Evolutionary conservation across 2,888 invertebrate species (phyloP), one percentile per base, ranked within the genome.

Genomic region (Gandaritis pyraliata): DNA sequence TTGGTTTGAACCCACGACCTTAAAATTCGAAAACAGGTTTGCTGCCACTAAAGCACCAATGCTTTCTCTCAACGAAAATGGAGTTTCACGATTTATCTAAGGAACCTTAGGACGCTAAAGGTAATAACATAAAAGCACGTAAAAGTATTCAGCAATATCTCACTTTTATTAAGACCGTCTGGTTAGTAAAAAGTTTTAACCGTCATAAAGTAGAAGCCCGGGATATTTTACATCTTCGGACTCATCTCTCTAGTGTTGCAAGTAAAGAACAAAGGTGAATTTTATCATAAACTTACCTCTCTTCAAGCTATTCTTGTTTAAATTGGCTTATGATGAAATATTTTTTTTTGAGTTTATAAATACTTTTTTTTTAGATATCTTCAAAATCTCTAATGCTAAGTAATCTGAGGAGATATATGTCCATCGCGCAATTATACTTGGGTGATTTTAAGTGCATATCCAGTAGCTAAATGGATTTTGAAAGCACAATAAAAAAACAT

Each of bases 81-180:
- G n/a, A 29, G 13, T 15, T 48, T 33, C 30, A n/a, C 29, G 4
- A 46, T 29, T n/a, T 23, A 7, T n/a, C 12, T 41, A 13, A 41
- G 12, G 15, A 36, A 16, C n/a, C 47, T 1, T 29, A 55, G 12
- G 16, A 36, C 46, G 18, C 48, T 46, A n/a, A 38, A 46, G 45
- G 61, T 48, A 52, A 61, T 53, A 58, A 50, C 39, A 50, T 62
- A 49, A 57, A 53, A 43, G 43, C 43, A 58, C 47, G 46, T 51
- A 43, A 58, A 33, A 58, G 46, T 58, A 58, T 54, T 46, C 54
- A 45, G 46, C 50, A 51, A 55, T 55, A 58, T 51, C 47, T 58
- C 51, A 63, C 50, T 55, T 63, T 63, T 62, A 62, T 62, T 62
- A 58, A 49, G 36, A 54, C 43, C 57, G 48, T 46, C 62, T 58